Conservation (phyloP, 2,888 invertebrate species). For the Tetanocera ferruginea region DNA sequence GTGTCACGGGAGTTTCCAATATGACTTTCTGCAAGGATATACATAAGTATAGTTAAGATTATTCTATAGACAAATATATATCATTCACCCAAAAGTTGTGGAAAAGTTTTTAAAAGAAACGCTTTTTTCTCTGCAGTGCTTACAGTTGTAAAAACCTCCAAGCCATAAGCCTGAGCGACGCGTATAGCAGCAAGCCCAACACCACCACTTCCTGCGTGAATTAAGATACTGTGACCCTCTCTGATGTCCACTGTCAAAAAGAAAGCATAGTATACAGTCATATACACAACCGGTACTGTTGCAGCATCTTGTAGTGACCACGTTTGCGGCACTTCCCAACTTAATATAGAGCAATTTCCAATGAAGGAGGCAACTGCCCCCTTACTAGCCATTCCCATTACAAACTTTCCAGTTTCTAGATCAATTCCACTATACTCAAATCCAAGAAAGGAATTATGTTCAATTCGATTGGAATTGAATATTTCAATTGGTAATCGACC, state of each 20-base stretch:
- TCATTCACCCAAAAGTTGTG: constrained; percentile 70
- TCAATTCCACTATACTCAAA: constrained; percentile 75
- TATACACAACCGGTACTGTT: constrained; percentile 83
- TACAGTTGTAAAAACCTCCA: constrained; percentile 78
- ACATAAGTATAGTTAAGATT: too few relatives aligned
- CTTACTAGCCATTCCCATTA: constrained; percentile 73
- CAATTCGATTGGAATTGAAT: constrained; percentile 76
- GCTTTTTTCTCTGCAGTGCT: constrained; percentile 75
- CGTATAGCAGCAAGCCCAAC: constrained; percentile 83
- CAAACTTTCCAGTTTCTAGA: constrained; percentile 71
- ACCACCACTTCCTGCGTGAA: constrained; percentile 78
- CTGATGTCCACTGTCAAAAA: constrained; percentile 60
- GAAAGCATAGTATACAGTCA: constrained; percentile 74
- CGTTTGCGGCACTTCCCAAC: constrained; percentile 79
- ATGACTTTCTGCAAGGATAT: constrained; percentile 68
- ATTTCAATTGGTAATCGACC: constrained; percentile 88
- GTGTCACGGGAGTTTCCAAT: constrained; percentile 88
- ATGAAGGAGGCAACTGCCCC: constrained; percentile 72
- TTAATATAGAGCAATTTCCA: constrained; percentile 28
- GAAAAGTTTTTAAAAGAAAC: constrained; percentile 72
- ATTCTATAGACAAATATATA: neutral
- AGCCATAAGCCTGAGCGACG: constrained; percentile 74
- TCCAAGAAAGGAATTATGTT: constrained; percentile 77
- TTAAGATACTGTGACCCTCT: constrained; percentile 68
- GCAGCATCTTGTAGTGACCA: constrained; percentile 84